Evolutionary conservation across 2,797 vertebrate genomes (phyloP), one percentile per base, ranked within the genome.

Genomic region (Ptychobarbus kaznakovi): DNA sequence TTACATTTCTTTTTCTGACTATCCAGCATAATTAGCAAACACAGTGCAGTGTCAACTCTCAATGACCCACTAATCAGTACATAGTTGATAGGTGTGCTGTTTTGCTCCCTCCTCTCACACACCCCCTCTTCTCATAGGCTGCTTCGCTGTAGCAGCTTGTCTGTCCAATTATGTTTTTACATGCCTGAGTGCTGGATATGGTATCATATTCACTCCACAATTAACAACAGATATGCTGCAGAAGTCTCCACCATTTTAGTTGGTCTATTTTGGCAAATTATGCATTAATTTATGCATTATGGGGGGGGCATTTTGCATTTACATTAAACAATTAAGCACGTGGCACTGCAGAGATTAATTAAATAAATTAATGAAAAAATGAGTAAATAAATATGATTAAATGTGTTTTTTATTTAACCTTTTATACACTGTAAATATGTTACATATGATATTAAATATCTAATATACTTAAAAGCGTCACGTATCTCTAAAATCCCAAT

Each of bases 71-170:
- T 72, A 77, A 88, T 86, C 83, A 74, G 79, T 63, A 28, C 46
- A 49, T 66, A 53, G 40, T 78, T 80, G 15, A 32, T 46, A 72
- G 42, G 74, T 80, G 86, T 88, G 88, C 75, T 85, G 82, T 81
- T 53, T 80, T 81, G 79, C 72, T 49, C 20, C 84, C 73, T 88
- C 89, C 79, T 4, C 4, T 69, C 16, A 72, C 76, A 87, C 81
- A 49, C 75, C 10, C 18, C 83, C 78, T 84, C 20, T 72, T 86
- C 79, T 82, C 66, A 90, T 85, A 87, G 90, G 89, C 80, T 70
- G 49, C 13, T 81, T 40, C n/a, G 46, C 63, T 86, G 75, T 51
- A 74, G 68, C 46, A 56, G 75, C n/a, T 22, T 76, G 82, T 65
- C 28, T 82, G 88, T 66, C 28, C 11, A 61, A 51, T 63, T 56